Base-by-base conservation (phyloP, 23 tunicate genomes). In the Botrylloides violaceus region DNA sequence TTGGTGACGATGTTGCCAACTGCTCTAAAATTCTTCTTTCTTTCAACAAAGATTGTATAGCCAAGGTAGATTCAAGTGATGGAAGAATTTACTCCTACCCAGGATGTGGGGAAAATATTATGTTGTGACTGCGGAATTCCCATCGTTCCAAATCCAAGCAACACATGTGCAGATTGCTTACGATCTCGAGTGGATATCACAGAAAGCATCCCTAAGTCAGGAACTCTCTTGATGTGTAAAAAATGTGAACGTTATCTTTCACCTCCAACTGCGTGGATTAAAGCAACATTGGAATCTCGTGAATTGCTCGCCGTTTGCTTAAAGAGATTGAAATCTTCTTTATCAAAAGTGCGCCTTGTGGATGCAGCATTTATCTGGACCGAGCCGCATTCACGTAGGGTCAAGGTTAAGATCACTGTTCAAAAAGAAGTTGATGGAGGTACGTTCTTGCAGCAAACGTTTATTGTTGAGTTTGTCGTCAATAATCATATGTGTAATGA, bases 351-450 rank as follows among this genome's bases (percentile, higher is more conserved):
- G 29, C 81, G 98, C 1, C 50, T 93, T 36, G 76, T 81, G 18
- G 94, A 86, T 66, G 98, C 98, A 26, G 33, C 83, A 3, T 93
- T 93, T 57, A 77, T 93, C 22, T 93, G 98, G 98, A 86, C 98
- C 6, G 98, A 93, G 55, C 98, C 98, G n/a, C 98, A 93, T 75
- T 93, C 98, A 15, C 86, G 86, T 61, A 57, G 95, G 74, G 58
- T 93, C 31, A 93, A 93, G 73, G 87, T 93, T 0, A 93, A 93
- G 61, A 53, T 93, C 31, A 78, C 88, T 31, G 73, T 93, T 34
- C 98, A 93, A 55, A 93, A 93, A 72, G 85, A 86, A 76, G 83
- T 92, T 79, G 86, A 86, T 26, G 87, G 85, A 24, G 94, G 94
- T 7, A 81, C 98, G 1, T 86, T 83, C 58, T 53, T 93, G 18